phyloP scores from a whole-genome alignment of 37 sponge, comb jelly and placozoan genomes.

The Cliona cf. orientalis region DNA sequence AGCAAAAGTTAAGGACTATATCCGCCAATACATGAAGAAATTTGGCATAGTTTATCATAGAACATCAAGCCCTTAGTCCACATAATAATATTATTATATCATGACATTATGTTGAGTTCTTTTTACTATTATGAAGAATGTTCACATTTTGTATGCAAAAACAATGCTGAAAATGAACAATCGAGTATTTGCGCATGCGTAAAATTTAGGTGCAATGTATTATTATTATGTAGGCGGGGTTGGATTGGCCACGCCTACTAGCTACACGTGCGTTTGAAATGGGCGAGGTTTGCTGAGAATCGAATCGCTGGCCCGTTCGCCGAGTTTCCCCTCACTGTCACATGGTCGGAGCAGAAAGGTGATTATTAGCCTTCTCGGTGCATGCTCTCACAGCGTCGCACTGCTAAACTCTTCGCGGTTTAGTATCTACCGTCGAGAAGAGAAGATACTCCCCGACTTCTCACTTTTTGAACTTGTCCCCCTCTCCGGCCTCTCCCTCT shows the following conservation, averaged over 20 bases:
- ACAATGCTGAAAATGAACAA: background rate
- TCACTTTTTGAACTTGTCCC: too few species aligned
- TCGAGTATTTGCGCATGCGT: background rate
- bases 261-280: background rate
- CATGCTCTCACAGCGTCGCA: too few species aligned
- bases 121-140: background rate
- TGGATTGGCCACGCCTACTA: background rate
- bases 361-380: too few species aligned
- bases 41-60: constrained; percentile 90
- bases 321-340: too few species aligned
- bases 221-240: background rate
- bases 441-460: too few species aligned
- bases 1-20: constrained; percentile 81
- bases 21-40: constrained; percentile 95
- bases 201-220: background rate
- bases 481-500: too few species aligned
- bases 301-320: too few species aligned
- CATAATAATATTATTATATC: background rate
- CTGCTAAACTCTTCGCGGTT: too few species aligned
- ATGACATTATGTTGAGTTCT: background rate
- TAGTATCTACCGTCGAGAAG: too few species aligned
- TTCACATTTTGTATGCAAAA: background rate
- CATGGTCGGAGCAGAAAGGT: too few species aligned
- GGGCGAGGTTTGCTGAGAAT: background rate
- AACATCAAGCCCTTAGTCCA: constrained; percentile 5